Base-by-base conservation (phyloP, 2,797 vertebrate genomes). In the Hylomyscus alleni region DNA sequence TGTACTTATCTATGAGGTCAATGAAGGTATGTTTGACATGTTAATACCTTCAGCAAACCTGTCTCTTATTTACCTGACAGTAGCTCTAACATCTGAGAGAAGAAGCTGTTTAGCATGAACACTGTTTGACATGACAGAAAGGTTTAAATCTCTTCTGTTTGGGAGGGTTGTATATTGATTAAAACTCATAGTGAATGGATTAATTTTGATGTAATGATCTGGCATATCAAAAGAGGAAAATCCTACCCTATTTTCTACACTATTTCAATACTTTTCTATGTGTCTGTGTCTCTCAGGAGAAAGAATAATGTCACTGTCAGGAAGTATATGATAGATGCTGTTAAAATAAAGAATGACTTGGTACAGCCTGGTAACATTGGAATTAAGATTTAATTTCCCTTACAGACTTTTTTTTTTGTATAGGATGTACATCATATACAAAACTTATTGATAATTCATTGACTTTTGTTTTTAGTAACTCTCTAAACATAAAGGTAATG, bases 401-500 rank as follows among this genome's bases (percentile, higher is more conserved):
- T 94, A 73, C 1, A 50, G 34, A 80, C 76, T 92, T 91, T 92
- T 92, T 60, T 60, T 78, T 72, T n/a, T 90, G 2, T 86, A 65
- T 89, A 44, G 62, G 11, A 83, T 62, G 92, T 90, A 58, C 26
- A 90, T 3, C 58, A 72, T 95, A 65, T 52, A 89, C 2, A 65
- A 69, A 95, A 88, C 15, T 69, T 90, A 86, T 52, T 80, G 37
- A 62, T 93, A 82, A 96, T 96, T 47, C 0, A 3, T 80, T 65
- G 69, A 76, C 52, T n/a, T 29, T 95, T 67, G 78, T 95, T 96
- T 93, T 34, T 93, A 91, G 76, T 69, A 94, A 90, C 65, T 87
- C 65, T 87, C 84, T 87, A 94, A 92, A 91, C 40, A 93, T 52
- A 54, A n/a, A 88, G 81, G 93, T 92, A 94, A 96, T 81, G 58